phyloP scores from a whole-genome alignment of 2,888 invertebrate genomes.

The Mongoloraphidia duomilia region DNA sequence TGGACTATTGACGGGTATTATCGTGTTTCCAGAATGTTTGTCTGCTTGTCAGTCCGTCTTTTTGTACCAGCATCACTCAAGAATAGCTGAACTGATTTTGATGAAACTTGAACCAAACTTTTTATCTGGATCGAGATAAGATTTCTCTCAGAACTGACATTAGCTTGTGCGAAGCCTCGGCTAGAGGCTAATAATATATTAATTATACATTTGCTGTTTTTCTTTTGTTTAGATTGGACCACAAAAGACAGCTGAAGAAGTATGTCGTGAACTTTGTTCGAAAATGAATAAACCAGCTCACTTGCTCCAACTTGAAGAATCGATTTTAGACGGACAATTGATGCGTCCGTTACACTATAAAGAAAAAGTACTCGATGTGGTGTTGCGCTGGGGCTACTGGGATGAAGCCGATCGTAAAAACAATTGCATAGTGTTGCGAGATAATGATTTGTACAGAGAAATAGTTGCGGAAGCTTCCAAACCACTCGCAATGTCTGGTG shows the following conservation, averaged over 20 bases:
- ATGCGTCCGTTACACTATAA: slow-evolving; percentile 64
- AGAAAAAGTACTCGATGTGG: slow-evolving; percentile 51
- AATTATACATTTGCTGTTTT: not conserved
- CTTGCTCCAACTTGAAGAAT: slow-evolving; percentile 63
- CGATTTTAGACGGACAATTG: slow-evolving; percentile 58
- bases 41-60: too few relatives aligned
- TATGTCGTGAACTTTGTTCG: slow-evolving; percentile 54
- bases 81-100: too few relatives aligned
- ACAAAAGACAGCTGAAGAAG: slow-evolving; percentile 58
- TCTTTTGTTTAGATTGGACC: slow-evolving; percentile 50
- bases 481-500: slow-evolving; percentile 47
- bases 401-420: slow-evolving; percentile 70
- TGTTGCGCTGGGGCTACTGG: slow-evolving; percentile 79
- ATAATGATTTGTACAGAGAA: slow-evolving; percentile 24
- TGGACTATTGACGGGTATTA: too few relatives aligned
- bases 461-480: slow-evolving; percentile 25
- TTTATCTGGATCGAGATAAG: too few relatives aligned
- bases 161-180: too few relatives aligned
- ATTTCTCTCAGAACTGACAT: too few relatives aligned
- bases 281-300: slow-evolving; percentile 51
- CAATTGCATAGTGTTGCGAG: slow-evolving; percentile 58
- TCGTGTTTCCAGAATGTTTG: too few relatives aligned
- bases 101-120: too few relatives aligned
- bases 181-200: too few relatives aligned
- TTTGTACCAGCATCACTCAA: too few relatives aligned